A percentile compares a stretch with the other conserved stretches of the same genome.
phyloP scores from a whole-genome alignment of 1,140 invertebrate species.

The Micrasema longulum region DNA sequence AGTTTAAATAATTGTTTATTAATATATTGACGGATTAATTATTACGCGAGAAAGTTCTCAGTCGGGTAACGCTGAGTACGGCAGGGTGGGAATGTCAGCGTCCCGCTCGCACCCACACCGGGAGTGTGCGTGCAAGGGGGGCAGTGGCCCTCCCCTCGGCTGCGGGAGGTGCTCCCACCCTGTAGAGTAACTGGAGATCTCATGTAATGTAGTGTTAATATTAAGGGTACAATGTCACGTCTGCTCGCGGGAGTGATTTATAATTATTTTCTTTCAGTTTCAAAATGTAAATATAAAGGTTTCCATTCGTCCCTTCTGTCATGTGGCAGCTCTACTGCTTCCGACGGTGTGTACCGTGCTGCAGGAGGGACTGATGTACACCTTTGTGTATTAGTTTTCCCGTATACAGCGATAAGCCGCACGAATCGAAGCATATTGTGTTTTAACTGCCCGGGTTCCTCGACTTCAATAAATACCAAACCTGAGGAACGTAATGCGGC shows the following conservation, averaged over 20 bases:
- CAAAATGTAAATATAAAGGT: slow-evolving; percentile 24
- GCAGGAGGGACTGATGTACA: slow-evolving; percentile 1
- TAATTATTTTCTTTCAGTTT: slow-evolving; percentile 4
- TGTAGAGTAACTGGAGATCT: slow-evolving; percentile 45
- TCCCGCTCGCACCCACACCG: not conserved
- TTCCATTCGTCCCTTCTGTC: slow-evolving; percentile 11
- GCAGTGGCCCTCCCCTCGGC: not conserved
- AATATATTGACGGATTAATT: slow-evolving; percentile 54
- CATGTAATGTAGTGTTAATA: slow-evolving; percentile 46
- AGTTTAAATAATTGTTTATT: slow-evolving; percentile 54
- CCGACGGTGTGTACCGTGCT: no score
- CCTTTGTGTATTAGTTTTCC: slow-evolving; percentile 19
- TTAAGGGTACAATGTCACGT: slow-evolving; percentile 2
- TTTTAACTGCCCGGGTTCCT: not conserved
- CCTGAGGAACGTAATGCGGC: not conserved
- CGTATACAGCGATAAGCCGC: slow-evolving; percentile 4
- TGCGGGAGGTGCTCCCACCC: slow-evolving; percentile 10
- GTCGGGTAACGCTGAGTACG: slow-evolving; percentile 13
- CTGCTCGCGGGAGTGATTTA: not conserved
- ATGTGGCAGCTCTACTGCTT: not conserved
- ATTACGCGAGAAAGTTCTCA: slow-evolving; percentile 35
- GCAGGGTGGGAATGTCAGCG: not conserved
- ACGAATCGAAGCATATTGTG: no score
- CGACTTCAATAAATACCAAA: slow-evolving; percentile 7
- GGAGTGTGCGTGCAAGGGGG: not conserved